Base-by-base conservation (phyloP, 92 coral and sea anemone species). In the Meandrina meandrites region DNA sequence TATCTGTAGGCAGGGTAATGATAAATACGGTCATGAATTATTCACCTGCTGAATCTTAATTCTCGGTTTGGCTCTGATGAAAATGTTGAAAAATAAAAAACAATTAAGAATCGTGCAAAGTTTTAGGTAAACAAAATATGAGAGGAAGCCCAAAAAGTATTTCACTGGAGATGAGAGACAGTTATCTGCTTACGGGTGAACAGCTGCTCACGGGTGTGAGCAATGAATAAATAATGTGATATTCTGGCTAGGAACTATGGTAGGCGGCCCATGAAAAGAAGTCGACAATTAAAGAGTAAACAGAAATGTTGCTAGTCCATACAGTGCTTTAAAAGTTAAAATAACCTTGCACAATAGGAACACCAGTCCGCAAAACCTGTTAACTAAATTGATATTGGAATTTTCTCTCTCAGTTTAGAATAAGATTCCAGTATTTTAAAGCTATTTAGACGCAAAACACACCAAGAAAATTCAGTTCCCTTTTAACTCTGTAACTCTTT, bases 251-350 rank as follows among this genome's bases (percentile, higher is more conserved):
- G 32, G 45, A 24, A 58, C 75, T 42, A 45, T 62, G 32, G 76
- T 22, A 22, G 74, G 76, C 76, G 75, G 81, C 64, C 30, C 31
- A 11, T 27, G 81, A 60, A 76, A 19, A 64, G 47, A 75, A 37
- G 88, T 76, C 62, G 77, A 78, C 81, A 60, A 85, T 77, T 85
- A 76, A 18, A 40, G 58, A 76, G 88, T 85, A 85, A 85, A 85
- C 83, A 85, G 62, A 64, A 28, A 42, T 37, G 60, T 58, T 48
- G 45, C 66, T 78, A 28, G 14, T 45, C 28, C 36, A 64, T 27
- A 85, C 66, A 77, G 28, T 28, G 67, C 50, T 31, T 76, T 48
- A 47, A 78, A 85, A 85, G 82, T 64, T 64, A 60, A 76, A 77
- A 85, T 74, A 77, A 77, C 21, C 72, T 47, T 31, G 13, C 81